Percentiles rank a stretch among this genome's conserved stretches.
These are phyloP conservation scores for Silurus aristotelis DNA, from an alignment of 2,797 vertebrate species.

Conservation along the genomic window DNA sequence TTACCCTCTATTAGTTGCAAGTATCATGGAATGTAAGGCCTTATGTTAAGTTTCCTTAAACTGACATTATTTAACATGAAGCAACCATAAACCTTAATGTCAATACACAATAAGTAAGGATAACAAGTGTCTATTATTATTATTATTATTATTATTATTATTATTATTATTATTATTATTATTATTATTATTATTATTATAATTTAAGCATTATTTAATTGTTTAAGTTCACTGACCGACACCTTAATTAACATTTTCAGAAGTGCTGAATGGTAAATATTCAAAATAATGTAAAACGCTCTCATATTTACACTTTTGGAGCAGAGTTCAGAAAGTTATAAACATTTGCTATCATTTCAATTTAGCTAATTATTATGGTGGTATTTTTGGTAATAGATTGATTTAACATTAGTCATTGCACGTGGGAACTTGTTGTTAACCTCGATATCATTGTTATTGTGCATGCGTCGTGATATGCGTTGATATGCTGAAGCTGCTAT, in stretches of 20 bases:
- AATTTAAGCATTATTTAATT: too few species aligned
- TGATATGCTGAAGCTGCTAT: not conserved
- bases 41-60: conserved; percentile 14
- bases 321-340: not conserved
- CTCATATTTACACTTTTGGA: not conserved
- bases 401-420: not conserved
- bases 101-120: not conserved
- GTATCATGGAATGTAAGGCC: not conserved
- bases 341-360: not conserved
- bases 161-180: too few species aligned
- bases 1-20: not conserved
- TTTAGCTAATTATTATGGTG: not conserved
- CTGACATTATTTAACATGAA: not conserved
- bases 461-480: not conserved
- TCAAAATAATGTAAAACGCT: not conserved
- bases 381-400: not conserved
- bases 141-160: too few species aligned
- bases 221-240: not conserved
- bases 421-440: too few species aligned
- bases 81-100: not conserved
- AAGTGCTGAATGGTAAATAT: not conserved
- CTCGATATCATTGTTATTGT: too few species aligned
- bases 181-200: too few species aligned
- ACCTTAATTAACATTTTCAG: not conserved
- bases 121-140: too few species aligned